phyloP scores from a whole-genome alignment of 2,113 vertebrate genomes.

The Haemorhous mexicanus region DNA sequence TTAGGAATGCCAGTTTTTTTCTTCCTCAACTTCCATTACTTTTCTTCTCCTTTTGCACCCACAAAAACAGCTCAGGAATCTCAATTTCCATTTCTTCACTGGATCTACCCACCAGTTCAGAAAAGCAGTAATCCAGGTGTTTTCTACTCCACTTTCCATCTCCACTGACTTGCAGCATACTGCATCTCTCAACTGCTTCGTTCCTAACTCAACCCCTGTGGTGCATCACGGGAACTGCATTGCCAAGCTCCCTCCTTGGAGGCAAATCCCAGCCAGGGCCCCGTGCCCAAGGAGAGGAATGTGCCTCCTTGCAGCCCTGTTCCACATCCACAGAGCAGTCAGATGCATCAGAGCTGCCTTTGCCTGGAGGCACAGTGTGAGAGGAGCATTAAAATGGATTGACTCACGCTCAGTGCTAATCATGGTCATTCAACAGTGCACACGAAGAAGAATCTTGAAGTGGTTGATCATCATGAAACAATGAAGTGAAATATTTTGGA shows the following conservation, averaged over 20 bases:
- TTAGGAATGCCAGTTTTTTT: neutral
- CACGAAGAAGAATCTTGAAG: neutral
- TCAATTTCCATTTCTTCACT: neutral
- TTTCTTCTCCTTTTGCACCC: neutral
- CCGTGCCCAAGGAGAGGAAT: fast-evolving
- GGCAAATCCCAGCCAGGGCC: neutral
- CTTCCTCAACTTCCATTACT: neutral
- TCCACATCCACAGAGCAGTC: neutral
- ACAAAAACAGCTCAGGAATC: neutral
- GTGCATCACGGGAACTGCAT: fast-evolving
- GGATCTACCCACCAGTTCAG: neutral
- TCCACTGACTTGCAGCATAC: neutral
- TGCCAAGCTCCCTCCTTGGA: neutral
- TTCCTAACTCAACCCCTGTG: fast-evolving
- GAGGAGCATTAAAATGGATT: neutral
- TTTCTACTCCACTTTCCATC: neutral
- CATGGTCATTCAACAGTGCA: fast-evolving
- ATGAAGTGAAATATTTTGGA: neutral
- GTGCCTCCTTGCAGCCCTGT: neutral
- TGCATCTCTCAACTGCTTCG: fast-evolving
- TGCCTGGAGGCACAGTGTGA: neutral
- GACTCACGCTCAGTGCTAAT: neutral
- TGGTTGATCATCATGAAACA: neutral
- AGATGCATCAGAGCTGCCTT: neutral
- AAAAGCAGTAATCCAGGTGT: neutral